Evolutionary conservation across 64 coral and sea anemone genomes (phyloP).

Genomic region (Acropora yongei): DNA sequence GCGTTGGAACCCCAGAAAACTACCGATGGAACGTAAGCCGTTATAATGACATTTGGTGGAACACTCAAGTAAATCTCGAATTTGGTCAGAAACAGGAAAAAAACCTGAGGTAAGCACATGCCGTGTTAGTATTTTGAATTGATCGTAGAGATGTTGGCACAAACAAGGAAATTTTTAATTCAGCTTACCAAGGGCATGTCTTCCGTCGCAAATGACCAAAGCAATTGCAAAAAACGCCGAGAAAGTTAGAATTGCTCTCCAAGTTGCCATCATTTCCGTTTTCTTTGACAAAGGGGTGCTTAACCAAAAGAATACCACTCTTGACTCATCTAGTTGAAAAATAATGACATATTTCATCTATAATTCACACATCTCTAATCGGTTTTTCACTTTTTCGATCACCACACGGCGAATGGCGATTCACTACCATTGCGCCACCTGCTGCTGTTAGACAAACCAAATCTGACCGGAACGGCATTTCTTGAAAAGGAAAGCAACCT

Average conservation of each 20-base stretch:
- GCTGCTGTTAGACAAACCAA: not conserved
- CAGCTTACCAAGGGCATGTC: not conserved
- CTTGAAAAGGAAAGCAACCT: not conserved
- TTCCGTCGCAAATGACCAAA: not conserved
- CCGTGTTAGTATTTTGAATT: not conserved
- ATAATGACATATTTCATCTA: conserved; percentile 51
- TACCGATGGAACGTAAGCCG: no score
- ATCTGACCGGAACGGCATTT: not conserved
- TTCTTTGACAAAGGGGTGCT: conserved; percentile 18
- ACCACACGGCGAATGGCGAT: not conserved
- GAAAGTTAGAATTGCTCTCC: conserved; percentile 1
- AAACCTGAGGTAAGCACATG: not conserved
- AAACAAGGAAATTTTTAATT: not conserved
- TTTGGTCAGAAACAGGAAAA: not conserved
- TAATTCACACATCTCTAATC: conserved; percentile 41
- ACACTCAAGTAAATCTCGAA: not conserved
- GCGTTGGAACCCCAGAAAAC: no score
- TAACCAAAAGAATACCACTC: not conserved
- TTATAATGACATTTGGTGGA: no score
- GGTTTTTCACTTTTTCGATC: conserved; percentile 4
- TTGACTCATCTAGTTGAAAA: conserved; percentile 37
- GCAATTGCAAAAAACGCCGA: not conserved
- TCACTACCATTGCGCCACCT: not conserved
- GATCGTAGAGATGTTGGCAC: not conserved
- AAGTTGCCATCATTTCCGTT: conserved; percentile 17